Evolutionary conservation across 1,140 invertebrate genomes (phyloP), one percentile per base, ranked within the genome.

Genomic region (Acyrthosiphon pisum): DNA sequence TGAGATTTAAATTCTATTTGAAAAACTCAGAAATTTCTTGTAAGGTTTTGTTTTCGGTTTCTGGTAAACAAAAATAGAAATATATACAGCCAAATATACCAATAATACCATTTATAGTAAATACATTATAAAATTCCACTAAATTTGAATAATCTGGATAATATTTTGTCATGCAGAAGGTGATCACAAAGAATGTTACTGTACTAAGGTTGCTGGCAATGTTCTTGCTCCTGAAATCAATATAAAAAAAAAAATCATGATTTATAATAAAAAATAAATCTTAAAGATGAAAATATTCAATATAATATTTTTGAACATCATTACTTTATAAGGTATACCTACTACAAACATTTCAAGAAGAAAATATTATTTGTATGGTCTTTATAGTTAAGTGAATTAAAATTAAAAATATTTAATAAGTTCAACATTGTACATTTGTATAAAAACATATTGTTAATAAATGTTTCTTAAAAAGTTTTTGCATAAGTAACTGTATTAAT

Each of bases 41-140:
- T 83, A 94, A 83, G 6, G 94, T 93, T 84, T 94, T 94, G 23
- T 94, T 94, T 90, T 94, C 94, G 1, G 94, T 94, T 88, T 94
- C 94, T 68, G 94, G 94, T 30, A 94, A 90, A 88, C 86, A 94
- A 48, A 93, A 93, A 84, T 94, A 94, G 14, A 94, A 76, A 68
- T 94, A 94, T 46, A 93, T 23, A 26, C 91, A 94, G 41, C 94
- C 94, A 41, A 94, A 76, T 22, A 94, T n/a, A n/a, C 94, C 93
- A 11, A 94, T 26, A 3, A 60, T 48, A n/a, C 94, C 94, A 44
- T 94, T 94, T 35, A 94, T 81, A 81, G 93, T 91, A 91, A 94
- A 94, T 4, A 91, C 93, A 87, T 94, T 94, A 35, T 93, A 93
- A 86, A 93, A 86, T 18, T 35, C 6, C 46, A 93, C 48, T 8